These are phyloP conservation scores for Cephus sareptanus DNA, from an alignment of 2,888 invertebrate species.

Conservation along the genomic window DNA sequence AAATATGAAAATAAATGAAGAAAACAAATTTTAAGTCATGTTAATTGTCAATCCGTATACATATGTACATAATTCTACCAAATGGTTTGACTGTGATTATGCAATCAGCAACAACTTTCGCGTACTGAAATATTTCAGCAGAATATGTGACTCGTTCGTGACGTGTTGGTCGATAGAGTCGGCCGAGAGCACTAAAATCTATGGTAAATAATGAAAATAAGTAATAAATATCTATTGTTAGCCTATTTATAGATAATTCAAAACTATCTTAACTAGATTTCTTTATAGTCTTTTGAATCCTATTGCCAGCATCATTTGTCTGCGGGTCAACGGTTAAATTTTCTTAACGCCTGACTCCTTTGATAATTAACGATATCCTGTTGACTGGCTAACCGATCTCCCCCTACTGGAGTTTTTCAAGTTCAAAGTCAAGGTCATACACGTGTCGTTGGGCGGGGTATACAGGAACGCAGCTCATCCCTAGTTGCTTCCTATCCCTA, in stretches of 20 bases:
- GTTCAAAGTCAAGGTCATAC: constrained; percentile 33
- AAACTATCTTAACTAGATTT: neutral
- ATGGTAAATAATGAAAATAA: neutral
- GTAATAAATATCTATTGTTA: neutral
- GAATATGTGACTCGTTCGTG: neutral
- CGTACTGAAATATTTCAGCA: neutral
- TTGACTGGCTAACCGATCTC: neutral
- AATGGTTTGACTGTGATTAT: neutral
- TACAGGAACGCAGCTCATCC: neutral
- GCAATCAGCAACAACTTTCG: neutral
- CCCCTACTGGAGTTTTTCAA: neutral
- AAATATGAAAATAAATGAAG: neutral
- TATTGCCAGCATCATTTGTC: neutral
- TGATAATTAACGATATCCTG: neutral
- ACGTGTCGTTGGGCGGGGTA: constrained; percentile 25
- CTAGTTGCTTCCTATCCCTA: neutral
- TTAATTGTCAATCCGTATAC: neutral
- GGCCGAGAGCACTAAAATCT: neutral
- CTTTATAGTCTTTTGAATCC: neutral
- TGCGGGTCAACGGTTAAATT: neutral
- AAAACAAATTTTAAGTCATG: neutral
- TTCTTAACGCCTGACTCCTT: neutral
- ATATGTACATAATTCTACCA: neutral
- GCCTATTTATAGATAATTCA: neutral
- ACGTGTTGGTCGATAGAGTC: neutral